These are phyloP conservation scores for Mirza zaza DNA, from an alignment of 2,113 vertebrate species.

Conservation along the genomic window DNA sequence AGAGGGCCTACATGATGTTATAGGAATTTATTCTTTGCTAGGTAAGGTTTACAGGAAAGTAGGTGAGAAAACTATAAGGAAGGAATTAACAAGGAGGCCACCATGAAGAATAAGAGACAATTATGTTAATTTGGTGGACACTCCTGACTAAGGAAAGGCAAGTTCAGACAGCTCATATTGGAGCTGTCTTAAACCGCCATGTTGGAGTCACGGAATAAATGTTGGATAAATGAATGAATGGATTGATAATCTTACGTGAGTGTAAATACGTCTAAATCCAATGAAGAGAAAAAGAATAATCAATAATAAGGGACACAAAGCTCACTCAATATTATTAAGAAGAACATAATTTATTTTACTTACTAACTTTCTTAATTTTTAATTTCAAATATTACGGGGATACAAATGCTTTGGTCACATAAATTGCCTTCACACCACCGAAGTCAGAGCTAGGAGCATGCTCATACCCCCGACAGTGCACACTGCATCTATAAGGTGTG, in stretches of 20 bases:
- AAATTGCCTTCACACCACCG: no score
- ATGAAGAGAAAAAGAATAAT: background rate
- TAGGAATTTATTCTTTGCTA: background rate
- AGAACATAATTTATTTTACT: background rate
- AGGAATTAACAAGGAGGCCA: no score
- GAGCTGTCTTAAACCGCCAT: background rate
- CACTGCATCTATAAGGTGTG: no score
- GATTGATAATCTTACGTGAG: background rate
- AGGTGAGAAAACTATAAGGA: background rate
- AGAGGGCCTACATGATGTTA: background rate
- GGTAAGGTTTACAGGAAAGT: background rate
- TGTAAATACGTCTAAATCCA: background rate
- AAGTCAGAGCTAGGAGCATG: no score
- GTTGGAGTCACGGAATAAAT: background rate
- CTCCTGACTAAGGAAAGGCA: background rate
- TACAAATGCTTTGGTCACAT: no score
- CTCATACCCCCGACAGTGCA: no score
- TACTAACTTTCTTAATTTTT: background rate
- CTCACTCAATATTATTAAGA: background rate
- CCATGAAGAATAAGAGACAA: background rate
- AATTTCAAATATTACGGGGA: no score
- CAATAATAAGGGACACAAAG: background rate
- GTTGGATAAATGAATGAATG: background rate
- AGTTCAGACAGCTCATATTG: background rate
- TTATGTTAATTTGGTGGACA: background rate